phyloP scores from a whole-genome alignment of 2,888 invertebrate species.

The Drosophila dives region DNA sequence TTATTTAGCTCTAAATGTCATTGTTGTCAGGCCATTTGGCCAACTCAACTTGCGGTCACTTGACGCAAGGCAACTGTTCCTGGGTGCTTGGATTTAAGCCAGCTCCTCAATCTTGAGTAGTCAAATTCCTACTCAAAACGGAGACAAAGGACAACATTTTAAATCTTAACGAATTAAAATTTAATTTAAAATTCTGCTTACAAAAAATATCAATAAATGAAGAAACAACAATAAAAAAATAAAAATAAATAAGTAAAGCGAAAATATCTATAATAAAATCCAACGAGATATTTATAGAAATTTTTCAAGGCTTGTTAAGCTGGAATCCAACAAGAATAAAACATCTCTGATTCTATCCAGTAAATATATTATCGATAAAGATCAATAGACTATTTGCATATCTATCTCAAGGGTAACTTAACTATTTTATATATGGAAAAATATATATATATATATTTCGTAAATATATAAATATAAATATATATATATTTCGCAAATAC shows the following conservation, averaged over 20 bases:
- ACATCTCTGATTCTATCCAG: neutral
- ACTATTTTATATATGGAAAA: neutral
- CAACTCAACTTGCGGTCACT: constrained; percentile 31
- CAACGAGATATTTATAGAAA: neutral
- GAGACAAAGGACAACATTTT: neutral
- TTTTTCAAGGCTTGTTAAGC: neutral
- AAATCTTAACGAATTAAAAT: no score
- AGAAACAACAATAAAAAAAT: neutral
- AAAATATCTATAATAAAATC: neutral
- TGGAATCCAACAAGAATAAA: neutral
- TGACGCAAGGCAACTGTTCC: constrained; percentile 34
- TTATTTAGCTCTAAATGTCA: constrained; percentile 36
- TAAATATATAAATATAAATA: neutral
- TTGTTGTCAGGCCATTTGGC: constrained; percentile 65
- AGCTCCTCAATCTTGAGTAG: neutral
- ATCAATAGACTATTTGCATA: neutral
- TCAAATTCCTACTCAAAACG: neutral
- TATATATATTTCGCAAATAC: neutral
- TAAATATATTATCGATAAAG: neutral
- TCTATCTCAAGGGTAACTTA: neutral
- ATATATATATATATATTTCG: neutral
- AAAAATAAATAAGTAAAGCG: neutral
- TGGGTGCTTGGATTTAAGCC: neutral
- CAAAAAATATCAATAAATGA: neutral
- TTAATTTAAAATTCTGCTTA: neutral